These are phyloP conservation scores for Sinelater perroti DNA, from an alignment of 2,888 invertebrate genomes.

Conservation along the genomic window DNA sequence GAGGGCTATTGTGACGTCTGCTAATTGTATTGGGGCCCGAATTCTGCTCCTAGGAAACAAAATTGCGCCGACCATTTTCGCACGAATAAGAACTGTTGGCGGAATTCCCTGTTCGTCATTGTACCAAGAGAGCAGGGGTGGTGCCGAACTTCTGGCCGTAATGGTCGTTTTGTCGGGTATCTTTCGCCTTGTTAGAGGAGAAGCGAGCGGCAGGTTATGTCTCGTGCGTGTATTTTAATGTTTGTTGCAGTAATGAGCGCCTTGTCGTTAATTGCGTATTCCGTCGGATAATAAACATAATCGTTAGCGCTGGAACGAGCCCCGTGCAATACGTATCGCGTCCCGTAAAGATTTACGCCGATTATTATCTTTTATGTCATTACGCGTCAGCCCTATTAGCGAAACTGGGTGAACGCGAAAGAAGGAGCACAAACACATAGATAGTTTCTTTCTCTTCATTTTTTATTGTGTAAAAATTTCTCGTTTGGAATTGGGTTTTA, in stretches of 20 bases:
- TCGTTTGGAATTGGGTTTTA: too few relatives aligned
- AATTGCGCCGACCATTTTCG: too few relatives aligned
- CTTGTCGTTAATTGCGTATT: slow-evolving; percentile 56
- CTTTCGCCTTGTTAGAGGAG: slow-evolving; percentile 20
- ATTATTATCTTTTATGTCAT: slow-evolving; percentile 36
- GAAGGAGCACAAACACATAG: too few relatives aligned
- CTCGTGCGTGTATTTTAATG: slow-evolving; percentile 43
- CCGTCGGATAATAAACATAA: slow-evolving; percentile 54
- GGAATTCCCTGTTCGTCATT: too few relatives aligned
- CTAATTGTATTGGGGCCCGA: too few relatives aligned
- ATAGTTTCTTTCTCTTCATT: too few relatives aligned
- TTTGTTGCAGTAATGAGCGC: slow-evolving; percentile 53
- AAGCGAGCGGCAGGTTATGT: slow-evolving; percentile 23
- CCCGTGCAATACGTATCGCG: slow-evolving; percentile 26
- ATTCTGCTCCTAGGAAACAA: too few relatives aligned
- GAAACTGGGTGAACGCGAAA: slow-evolving; percentile 17
- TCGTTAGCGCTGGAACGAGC: slow-evolving; percentile 50
- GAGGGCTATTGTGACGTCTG: too few relatives aligned
- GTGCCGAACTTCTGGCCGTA: slow-evolving; percentile 12
- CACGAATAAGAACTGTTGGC: too few relatives aligned
- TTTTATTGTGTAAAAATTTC: too few relatives aligned
- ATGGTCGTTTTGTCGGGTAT: slow-evolving; percentile 18
- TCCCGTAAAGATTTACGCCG: slow-evolving; percentile 32
- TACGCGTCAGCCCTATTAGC: slow-evolving; percentile 19
- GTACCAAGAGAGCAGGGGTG: background rate